Conservation (phyloP, 2,113 vertebrate genomes). For the Pituophis catenifer region DNA sequence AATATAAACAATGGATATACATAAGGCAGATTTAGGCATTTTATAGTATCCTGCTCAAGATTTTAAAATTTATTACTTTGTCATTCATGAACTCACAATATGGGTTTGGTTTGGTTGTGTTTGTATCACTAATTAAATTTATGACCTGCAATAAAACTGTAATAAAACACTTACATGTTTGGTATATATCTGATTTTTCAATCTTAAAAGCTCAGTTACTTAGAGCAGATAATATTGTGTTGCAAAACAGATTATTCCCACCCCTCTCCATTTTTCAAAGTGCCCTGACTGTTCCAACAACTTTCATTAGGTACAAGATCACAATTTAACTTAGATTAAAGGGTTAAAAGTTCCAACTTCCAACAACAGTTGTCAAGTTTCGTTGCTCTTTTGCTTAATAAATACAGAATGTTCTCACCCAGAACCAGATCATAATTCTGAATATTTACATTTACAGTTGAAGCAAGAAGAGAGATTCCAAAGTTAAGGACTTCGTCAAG, state of each 20-base stretch:
- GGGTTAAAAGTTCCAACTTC: neutral
- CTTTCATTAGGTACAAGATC: neutral
- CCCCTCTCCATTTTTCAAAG: neutral
- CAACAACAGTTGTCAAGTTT: neutral
- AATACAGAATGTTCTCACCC: neutral
- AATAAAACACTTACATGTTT: neutral
- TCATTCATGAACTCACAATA: neutral
- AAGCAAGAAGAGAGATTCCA: neutral
- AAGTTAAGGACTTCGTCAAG: neutral
- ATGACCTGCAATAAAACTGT: neutral
- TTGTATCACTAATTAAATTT: neutral
- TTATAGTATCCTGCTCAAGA: neutral
- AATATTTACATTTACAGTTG: neutral
- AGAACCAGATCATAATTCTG: neutral
- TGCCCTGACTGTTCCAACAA: neutral
- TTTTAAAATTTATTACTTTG: neutral
- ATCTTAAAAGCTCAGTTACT: neutral
- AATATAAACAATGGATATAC: neutral
- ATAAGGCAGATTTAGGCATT: neutral
- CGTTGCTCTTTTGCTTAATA: neutral
- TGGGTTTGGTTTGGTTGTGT: neutral
- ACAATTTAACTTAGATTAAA: neutral
- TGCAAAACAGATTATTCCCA: neutral
- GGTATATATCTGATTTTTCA: neutral
- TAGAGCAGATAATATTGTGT: neutral